Evolutionary conservation across 2,888 invertebrate genomes (phyloP), one percentile per base, ranked within the genome.

Genomic region (Cartodere bifasciata): DNA sequence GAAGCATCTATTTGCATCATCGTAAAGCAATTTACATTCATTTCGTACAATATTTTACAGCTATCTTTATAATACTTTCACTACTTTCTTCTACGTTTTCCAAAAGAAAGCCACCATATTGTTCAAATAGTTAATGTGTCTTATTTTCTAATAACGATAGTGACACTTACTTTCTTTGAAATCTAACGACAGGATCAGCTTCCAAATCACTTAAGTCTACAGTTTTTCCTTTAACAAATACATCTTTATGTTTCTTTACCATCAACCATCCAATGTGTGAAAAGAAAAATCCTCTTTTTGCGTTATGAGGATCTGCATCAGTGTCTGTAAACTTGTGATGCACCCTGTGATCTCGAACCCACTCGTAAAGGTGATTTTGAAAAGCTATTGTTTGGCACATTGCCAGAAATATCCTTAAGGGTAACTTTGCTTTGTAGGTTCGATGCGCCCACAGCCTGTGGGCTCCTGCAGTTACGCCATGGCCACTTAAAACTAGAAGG

Each of bases 261-360:
- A 91, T 67, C 41, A 94, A 63, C 94, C 94, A 94, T 12, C 94
- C 94, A 54, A 92, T 82, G 58, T 94, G 94, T 0, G 90, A 79
- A 62, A 92, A 94, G 67, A 94, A 92, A 65, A 94, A 91, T 1
- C 56, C 94, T 36, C 90, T 67, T 22, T 65, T 67, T 0, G 85
- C 76, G 50, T 90, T 90, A 55, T 91, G 88, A 0, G 90, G 91
- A 58, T 91, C 90, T 0, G 87, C 90, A 50, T 88, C 75, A 0
- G 86, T 87, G 46, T 84, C 84, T 7, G 81, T 80, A 58, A 81
- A 90, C 60, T 90, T 90, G 58, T 90, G 90, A 56, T 91, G 90
- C 3, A 84, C 85, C 41, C 82, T 63, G 55, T 83, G 82, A 56
- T 83, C 81, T 25, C 81, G 65, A 1, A 72, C 76, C 91, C 90